These are phyloP conservation scores for Oligia strigilis DNA, from an alignment of 2,888 invertebrate genomes.

Conservation along the genomic window DNA sequence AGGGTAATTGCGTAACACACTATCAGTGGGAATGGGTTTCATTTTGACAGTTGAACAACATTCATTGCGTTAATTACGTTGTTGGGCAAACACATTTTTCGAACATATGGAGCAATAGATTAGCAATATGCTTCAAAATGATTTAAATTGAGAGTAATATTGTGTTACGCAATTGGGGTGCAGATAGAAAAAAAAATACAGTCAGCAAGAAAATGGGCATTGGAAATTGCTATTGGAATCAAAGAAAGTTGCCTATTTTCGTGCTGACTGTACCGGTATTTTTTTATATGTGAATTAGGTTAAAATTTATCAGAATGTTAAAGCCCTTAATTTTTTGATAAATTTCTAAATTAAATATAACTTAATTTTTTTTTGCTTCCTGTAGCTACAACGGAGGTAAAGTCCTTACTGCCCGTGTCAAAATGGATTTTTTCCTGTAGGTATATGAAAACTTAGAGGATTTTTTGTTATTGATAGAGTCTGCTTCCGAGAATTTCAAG, in stretches of 20 bases:
- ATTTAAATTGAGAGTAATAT: too few relatives aligned
- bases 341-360: too few relatives aligned
- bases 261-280: background rate
- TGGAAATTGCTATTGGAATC: background rate
- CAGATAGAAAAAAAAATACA: background rate
- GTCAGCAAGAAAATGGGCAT: background rate
- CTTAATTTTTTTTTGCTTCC: background rate
- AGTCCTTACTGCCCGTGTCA: background rate
- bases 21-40: too few relatives aligned
- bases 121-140: too few relatives aligned
- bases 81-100: too few relatives aligned
- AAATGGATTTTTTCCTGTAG: background rate
- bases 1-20: too few relatives aligned
- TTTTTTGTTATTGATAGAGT: background rate
- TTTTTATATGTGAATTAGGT: background rate
- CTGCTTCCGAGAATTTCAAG: conserved; percentile 19
- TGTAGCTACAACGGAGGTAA: background rate
- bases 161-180: too few relatives aligned
- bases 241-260: background rate
- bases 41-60: too few relatives aligned
- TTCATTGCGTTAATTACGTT: too few relatives aligned
- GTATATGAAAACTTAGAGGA: background rate
- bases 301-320: background rate
- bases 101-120: too few relatives aligned
- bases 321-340: too few relatives aligned